These are phyloP conservation scores for Lordiphosa fenestrarum DNA, from an alignment of 2,888 invertebrate genomes.

Conservation along the genomic window DNA sequence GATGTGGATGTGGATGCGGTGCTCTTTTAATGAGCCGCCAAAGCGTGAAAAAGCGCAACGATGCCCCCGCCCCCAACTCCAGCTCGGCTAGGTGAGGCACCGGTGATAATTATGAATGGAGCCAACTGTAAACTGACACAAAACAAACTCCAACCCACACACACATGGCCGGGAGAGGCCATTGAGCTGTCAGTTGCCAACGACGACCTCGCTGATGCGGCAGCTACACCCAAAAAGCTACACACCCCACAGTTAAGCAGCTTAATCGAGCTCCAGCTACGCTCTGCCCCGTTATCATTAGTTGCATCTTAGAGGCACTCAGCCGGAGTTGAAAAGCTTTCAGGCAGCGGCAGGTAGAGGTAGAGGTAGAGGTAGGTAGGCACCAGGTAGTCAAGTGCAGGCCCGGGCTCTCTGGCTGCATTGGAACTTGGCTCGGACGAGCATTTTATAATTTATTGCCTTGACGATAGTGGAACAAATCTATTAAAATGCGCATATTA, in stretches of 20 bases:
- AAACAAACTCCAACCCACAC: constrained; percentile 57
- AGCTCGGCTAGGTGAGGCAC: constrained; percentile 21
- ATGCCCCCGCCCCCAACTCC: constrained; percentile 24
- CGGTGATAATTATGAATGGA: constrained; percentile 69
- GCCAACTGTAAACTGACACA: constrained; percentile 69
- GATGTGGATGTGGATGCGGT: constrained; percentile 21
- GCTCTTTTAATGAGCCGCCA: constrained; percentile 68
- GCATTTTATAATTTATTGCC: constrained; percentile 73
- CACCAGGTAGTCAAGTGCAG: constrained; percentile 12
- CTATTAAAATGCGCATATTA: constrained; percentile 77
- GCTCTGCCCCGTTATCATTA: constrained; percentile 60
- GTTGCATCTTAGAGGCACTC: constrained; percentile 76
- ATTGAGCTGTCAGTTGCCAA: constrained; percentile 63
- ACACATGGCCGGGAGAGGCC: constrained; percentile 38
- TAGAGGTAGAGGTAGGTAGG: neutral
- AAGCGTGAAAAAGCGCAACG: constrained; percentile 72
- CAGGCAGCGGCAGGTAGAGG: constrained; percentile 16
- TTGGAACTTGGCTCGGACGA: constrained; percentile 13
- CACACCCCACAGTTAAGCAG: constrained; percentile 71
- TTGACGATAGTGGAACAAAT: constrained; percentile 75
- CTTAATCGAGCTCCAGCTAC: constrained; percentile 60
- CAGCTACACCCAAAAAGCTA: constrained; percentile 70
- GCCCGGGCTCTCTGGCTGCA: constrained; percentile 5
- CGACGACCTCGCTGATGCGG: constrained; percentile 59
- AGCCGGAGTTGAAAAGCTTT: constrained; percentile 69